Base-by-base conservation (phyloP, 2,888 invertebrate species). In the Aporophyla lueneburgensis region DNA sequence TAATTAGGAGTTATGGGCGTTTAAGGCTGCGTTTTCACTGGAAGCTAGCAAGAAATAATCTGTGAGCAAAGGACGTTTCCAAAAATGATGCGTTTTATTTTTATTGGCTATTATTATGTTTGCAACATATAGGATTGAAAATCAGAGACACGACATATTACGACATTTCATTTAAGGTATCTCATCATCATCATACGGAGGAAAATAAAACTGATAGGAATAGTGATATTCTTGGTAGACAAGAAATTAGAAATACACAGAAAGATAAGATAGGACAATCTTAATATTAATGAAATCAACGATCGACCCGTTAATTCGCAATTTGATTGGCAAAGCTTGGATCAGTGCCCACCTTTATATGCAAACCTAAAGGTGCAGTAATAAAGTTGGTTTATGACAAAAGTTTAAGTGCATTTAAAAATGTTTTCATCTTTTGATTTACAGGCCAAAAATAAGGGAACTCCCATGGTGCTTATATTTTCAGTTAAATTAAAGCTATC, bases 1-100 rank as follows among this genome's bases (percentile, higher is more conserved):
- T 90, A 91, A 92, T 92, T 90, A 90, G 79, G 87, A 90, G 78
- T 90, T 92, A 92, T 88, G 85, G 85, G 33, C 68, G 67, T 81
- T 88, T 88, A 89, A 90, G 89, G 71, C 24, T 43, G 24, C 12
- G 16, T 19, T 51, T 56, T 46, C 72, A 76, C 56, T 71, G 54
- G 27, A 33, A 85, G 87, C 83, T 85, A 67, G 27, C 27, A 27
- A n/a, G 6, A 51, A 72, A 49, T 1, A 9, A 51, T 54, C 0
- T 3, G 4, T n/a, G n/a, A 4, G 21, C 1, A 69, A 76, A 43
- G 6, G 46, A 77, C 0, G 3, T n/a, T 24, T 63, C 21, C 4
- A 21, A 24, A 33, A 4, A 21, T 21, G 5, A 33, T 51, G 46
- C 1, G 7, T 24, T 33, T 61, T 16, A 33, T n/a, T 16, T 43